Base-by-base conservation (phyloP, 2,113 vertebrate species). In the Coreoperca whiteheadi region DNA sequence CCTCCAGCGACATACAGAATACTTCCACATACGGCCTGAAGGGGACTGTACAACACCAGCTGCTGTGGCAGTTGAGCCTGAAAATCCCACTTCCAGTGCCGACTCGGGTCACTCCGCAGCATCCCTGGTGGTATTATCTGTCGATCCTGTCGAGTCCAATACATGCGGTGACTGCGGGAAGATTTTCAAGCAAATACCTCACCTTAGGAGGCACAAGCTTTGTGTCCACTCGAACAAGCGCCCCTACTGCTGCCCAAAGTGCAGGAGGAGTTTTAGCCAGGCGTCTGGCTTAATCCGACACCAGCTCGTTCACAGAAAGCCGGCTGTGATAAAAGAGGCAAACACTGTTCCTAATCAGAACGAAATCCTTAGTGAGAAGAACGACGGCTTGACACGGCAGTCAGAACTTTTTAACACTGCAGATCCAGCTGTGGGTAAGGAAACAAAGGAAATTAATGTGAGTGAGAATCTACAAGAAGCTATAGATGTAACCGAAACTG, bases 181-280 rank as follows among this genome's bases (percentile, higher is more conserved):
- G 77, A 67, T 51, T 20, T 94, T 93, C 53, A 94, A 92, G 77
- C 91, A 92, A 18, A 67, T 86, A 0, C 87, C 82, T 37, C 92
- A 92, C 81, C 87, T 91, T 1, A 77, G 74, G 82, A 91, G 91
- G 59, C 91, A 93, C 85, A 88, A 85, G 81, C 92, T 87, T 3
- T 88, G 86, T 3, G 93, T 94, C 10, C 92, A 94, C 75, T 87
- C 91, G 0, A 94, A 93, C 82, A 90, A 84, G 28, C 88, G 93
- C 0, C 93, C 93, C n/a, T 94, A 93, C 82, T 93, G 93, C 84
- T 95, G 94, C 82, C n/a, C 84, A 2, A 88, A 91, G 43, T 95
- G 94, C 87, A 79, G 90, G 83, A 84, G 92, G 0, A 91, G 91
- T 2, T 95, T 95, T 14, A 93, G 88, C 71, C 94, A 94, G 76